Evolutionary conservation across 2,797 vertebrate genomes (phyloP).

Genomic region (Takifugu ocellatus): DNA sequence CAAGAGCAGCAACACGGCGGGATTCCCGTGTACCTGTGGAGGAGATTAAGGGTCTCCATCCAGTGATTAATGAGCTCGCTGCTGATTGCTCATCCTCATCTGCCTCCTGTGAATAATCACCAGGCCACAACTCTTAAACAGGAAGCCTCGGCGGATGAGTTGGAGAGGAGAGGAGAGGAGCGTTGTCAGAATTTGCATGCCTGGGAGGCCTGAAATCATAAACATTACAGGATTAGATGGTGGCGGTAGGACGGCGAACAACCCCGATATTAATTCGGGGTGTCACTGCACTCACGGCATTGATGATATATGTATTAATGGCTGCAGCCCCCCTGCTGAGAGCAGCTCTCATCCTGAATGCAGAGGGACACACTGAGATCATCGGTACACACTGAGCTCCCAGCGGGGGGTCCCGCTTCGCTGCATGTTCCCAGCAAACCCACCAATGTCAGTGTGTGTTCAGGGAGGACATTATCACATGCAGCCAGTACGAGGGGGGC

Average conservation of each 20-base stretch:
- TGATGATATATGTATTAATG: slow-evolving; percentile 27
- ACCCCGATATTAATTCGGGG: slow-evolving; percentile 17
- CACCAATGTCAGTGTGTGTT: slow-evolving; percentile 15
- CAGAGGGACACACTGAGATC: slow-evolving; percentile 33
- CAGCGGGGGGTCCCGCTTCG: slow-evolving; percentile 34
- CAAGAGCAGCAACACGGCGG: slow-evolving; percentile 26
- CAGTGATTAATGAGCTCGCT: slow-evolving; percentile 70
- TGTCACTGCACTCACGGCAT: slow-evolving; percentile 28
- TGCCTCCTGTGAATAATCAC: slow-evolving; percentile 65
- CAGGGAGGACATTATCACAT: slow-evolving; percentile 20
- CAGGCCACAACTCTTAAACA: slow-evolving; percentile 37
- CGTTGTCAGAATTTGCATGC: slow-evolving; percentile 3
- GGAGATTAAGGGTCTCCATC: slow-evolving; percentile 69
- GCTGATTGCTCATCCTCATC: slow-evolving; percentile 68
- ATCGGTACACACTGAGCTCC: slow-evolving; percentile 33
- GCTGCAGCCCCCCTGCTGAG: slow-evolving; percentile 42
- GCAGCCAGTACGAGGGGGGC: not conserved
- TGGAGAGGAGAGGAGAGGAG: slow-evolving; percentile 1
- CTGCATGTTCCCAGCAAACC: slow-evolving; percentile 14
- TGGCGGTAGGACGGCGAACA: not conserved
- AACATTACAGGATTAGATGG: slow-evolving; percentile 9
- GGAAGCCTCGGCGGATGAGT: slow-evolving; percentile 11
- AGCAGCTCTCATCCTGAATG: slow-evolving; percentile 23
- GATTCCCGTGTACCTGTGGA: slow-evolving; percentile 63
- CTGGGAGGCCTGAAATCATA: slow-evolving; percentile 18